Conservation (phyloP, 2,888 invertebrate genomes). For the Beris chalybata region DNA sequence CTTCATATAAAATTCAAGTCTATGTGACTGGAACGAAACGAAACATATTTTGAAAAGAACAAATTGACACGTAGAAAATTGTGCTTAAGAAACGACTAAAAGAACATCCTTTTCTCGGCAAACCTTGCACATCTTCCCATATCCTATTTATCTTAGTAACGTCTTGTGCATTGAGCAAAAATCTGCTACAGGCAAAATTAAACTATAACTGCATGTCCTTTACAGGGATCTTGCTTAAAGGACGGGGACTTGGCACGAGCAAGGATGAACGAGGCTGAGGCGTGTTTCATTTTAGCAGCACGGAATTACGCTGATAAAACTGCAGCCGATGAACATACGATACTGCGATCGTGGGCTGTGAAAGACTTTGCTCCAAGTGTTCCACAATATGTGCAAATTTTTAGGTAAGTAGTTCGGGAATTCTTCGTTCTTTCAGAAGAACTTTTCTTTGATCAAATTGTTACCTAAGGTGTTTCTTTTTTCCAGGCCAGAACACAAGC, state of each 20-base stretch:
- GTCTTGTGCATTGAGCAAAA: too few relatives aligned
- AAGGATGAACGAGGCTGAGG: conserved; percentile 96
- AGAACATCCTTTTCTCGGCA: too few relatives aligned
- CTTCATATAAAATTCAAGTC: too few relatives aligned
- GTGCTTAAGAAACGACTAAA: too few relatives aligned
- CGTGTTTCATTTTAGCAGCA: conserved; percentile 95
- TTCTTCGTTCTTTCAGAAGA: neutral
- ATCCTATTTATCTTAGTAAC: too few relatives aligned
- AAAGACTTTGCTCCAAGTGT: conserved; percentile 97
- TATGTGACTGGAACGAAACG: too few relatives aligned
- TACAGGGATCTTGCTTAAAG: conserved; percentile 91
- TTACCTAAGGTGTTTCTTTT: conserved; percentile 4
- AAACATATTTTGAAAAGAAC: too few relatives aligned
- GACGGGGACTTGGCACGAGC: conserved; percentile 94
- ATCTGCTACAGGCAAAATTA: too few relatives aligned
- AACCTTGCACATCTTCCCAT: too few relatives aligned
- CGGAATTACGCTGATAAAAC: conserved; percentile 95
- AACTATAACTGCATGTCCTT: neutral
- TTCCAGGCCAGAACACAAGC: conserved; percentile 89
- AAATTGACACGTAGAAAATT: too few relatives aligned
- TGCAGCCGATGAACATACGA: conserved; percentile 83
- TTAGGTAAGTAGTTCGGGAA: conserved; percentile 57
- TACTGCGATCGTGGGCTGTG: conserved; percentile 92
- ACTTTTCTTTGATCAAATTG: conserved; percentile 7
- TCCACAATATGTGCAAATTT: conserved; percentile 97